Evolutionary conservation across 2,113 vertebrate species (phyloP).

Genomic region (Macaca fascicularis): T2T-MFA8v1.1 NC_088377.1:20809501-20810000

Average conservation of each 20-base stretch:
- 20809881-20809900: neutral
- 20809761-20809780: neutral
- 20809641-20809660: neutral
- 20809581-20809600: neutral
- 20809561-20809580: neutral
- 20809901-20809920: neutral
- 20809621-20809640: neutral
- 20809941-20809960: neutral
- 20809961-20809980: neutral
- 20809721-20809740: neutral
- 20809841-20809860: neutral
- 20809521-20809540: neutral
- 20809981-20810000: neutral
- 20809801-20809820: neutral
- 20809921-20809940: neutral
- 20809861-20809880: neutral
- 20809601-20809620: neutral
- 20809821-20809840: neutral
- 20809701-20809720: neutral
- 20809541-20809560: neutral
- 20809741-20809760: neutral
- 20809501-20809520: constrained; percentile 2
- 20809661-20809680: neutral
- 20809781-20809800: too few relatives aligned
- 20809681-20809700: neutral